These are phyloP conservation scores for Cremastinae sp. DNA, from an alignment of 2,888 invertebrate species.

Conservation along the genomic window DNA sequence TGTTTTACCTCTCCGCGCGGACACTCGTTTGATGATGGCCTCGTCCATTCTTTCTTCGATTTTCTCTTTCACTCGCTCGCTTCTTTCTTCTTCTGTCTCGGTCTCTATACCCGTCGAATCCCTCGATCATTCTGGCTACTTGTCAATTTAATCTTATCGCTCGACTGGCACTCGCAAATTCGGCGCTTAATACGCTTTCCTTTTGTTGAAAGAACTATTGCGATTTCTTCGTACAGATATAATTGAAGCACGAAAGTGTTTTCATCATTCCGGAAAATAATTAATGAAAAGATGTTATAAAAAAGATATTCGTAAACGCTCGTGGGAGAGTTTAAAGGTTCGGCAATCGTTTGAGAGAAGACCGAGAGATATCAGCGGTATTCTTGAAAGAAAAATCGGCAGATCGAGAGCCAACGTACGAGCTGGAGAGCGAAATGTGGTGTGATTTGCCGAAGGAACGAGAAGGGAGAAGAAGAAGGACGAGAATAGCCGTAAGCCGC, in stretches of 20 bases:
- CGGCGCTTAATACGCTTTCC: no score
- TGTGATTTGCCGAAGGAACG: slow-evolving; percentile 23
- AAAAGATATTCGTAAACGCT: no score
- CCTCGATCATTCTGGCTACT: slow-evolving; percentile 27
- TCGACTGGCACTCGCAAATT: no score
- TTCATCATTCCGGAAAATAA: no score
- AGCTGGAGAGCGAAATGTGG: slow-evolving; percentile 22
- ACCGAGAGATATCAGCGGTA: slow-evolving; percentile 12
- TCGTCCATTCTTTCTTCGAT: slow-evolving; percentile 14
- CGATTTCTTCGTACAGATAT: no score
- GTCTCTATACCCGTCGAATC: no score
- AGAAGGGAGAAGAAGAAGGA: slow-evolving; percentile 27
- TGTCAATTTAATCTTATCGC: slow-evolving; percentile 51
- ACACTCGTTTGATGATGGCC: slow-evolving; percentile 25
- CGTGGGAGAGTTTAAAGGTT: neutral
- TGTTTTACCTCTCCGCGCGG: slow-evolving; percentile 16
- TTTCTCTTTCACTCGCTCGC: neutral
- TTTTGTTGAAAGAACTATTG: no score
- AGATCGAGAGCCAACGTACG: slow-evolving; percentile 19
- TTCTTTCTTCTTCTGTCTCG: neutral
- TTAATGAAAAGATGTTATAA: no score
- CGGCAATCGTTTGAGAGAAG: slow-evolving; percentile 20
- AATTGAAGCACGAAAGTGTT: no score
- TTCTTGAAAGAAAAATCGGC: slow-evolving; percentile 11
- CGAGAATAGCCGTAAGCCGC: slow-evolving; percentile 31